Evolutionary conservation across 2,888 invertebrate species (phyloP).

Genomic region (Petrolisthes cinctipes): DNA sequence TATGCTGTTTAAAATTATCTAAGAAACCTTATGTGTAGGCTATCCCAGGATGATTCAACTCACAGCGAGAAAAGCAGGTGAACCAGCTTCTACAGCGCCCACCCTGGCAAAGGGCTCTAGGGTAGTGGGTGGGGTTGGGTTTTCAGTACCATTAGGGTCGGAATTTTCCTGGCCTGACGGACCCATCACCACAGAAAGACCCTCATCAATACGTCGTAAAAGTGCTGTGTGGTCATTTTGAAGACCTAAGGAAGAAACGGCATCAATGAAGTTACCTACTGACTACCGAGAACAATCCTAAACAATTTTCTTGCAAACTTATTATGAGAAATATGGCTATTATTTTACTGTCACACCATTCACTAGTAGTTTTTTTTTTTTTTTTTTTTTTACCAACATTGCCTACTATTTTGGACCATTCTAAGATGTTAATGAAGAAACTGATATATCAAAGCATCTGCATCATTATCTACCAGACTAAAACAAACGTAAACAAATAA

Average conservation of each 20-base stretch:
- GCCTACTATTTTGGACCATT: not conserved
- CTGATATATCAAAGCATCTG: not conserved
- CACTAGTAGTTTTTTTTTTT: not conserved
- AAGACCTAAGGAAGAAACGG: constrained; percentile 74
- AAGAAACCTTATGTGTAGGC: too few species aligned
- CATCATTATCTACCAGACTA: too few species aligned
- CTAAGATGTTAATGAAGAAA: not conserved
- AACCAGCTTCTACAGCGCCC: constrained; percentile 35
- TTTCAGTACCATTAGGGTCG: constrained; percentile 47
- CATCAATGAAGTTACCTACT: not conserved
- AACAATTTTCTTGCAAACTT: not conserved
- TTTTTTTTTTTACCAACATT: not conserved
- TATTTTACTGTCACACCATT: not conserved
- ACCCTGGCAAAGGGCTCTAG: constrained; percentile 44
- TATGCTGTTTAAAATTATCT: too few species aligned
- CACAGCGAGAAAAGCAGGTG: constrained; percentile 50
- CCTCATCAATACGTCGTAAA: constrained; percentile 86
- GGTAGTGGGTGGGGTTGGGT: constrained; percentile 19
- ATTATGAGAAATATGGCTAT: not conserved
- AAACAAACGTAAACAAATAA: too few species aligned
- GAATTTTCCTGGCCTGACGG: constrained; percentile 17
- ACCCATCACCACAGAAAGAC: constrained; percentile 71
- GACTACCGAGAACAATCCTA: not conserved
- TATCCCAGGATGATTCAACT: not conserved
- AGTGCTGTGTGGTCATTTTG: constrained; percentile 89